phyloP scores from a whole-genome alignment of 2,888 invertebrate species.

The Aproaerema taeniolella region DNA sequence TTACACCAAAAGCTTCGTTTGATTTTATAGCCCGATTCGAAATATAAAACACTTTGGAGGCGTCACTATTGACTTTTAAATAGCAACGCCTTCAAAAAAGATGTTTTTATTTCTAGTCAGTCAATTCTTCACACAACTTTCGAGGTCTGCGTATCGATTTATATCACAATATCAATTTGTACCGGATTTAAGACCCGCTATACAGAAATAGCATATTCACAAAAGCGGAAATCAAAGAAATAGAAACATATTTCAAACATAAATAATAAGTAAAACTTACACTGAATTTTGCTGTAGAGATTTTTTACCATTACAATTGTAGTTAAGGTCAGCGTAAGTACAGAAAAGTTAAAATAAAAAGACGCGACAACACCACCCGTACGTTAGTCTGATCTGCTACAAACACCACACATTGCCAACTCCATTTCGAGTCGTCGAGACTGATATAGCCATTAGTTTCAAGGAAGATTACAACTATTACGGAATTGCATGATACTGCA shows the following conservation, averaged over 20 bases:
- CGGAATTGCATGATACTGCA: too few relatives aligned
- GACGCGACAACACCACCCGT: slow-evolving; percentile 21
- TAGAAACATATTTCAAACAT: slow-evolving; percentile 11
- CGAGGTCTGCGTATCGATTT: too few relatives aligned
- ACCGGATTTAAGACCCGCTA: not conserved
- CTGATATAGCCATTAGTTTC: too few relatives aligned
- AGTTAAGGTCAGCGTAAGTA: slow-evolving; percentile 40
- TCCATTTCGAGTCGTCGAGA: too few relatives aligned
- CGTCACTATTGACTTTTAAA: too few relatives aligned
- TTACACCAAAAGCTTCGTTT: slow-evolving; percentile 1
- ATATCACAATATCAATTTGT: slow-evolving; percentile 4
- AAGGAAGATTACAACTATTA: too few relatives aligned
- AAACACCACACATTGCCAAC: not conserved
- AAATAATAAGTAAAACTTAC: slow-evolving; percentile 31
- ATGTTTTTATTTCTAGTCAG: too few relatives aligned
- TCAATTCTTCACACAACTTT: too few relatives aligned
- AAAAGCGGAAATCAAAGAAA: slow-evolving; percentile 1
- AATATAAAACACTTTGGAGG: too few relatives aligned
- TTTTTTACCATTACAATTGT: slow-evolving; percentile 17
- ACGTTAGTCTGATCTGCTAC: slow-evolving; percentile 3
- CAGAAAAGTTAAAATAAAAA: slow-evolving; percentile 24
- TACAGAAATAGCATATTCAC: not conserved
- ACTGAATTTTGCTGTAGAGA: slow-evolving; percentile 26
- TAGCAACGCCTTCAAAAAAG: too few relatives aligned
- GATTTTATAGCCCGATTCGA: not conserved